Percentiles rank a stretch among this genome's conserved stretches.
These are phyloP conservation scores for Dorcus hopei DNA, from an alignment of 2,888 invertebrate genomes.

Conservation along the genomic window DNA sequence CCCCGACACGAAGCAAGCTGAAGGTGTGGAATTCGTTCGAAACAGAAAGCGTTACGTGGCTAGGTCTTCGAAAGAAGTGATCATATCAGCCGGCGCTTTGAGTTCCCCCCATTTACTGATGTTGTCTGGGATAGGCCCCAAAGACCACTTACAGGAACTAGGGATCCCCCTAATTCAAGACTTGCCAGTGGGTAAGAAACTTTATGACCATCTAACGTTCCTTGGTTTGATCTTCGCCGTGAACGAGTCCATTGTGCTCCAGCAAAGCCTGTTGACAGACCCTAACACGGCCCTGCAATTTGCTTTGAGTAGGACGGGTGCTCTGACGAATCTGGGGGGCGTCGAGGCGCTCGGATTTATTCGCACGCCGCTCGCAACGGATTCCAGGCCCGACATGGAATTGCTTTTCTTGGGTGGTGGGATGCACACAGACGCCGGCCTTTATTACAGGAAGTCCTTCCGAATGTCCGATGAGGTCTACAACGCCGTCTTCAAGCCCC, in stretches of 20 bases:
- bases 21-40: conserved; percentile 48
- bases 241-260: conserved; percentile 46
- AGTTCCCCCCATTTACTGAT: conserved; percentile 75
- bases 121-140: conserved; percentile 66
- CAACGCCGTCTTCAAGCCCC: conserved; percentile 54
- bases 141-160: conserved; percentile 55
- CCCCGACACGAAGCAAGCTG: conserved; percentile 43
- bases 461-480: conserved; percentile 58
- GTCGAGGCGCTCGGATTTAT: conserved; percentile 61
- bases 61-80: conserved; percentile 53
- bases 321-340: conserved; percentile 57
- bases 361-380: conserved; percentile 4
- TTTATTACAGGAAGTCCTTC: conserved; percentile 47
- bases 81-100: conserved; percentile 66
- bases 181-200: conserved; percentile 63
- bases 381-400: conserved; percentile 58
- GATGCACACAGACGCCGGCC: conserved; percentile 52
- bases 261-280: conserved; percentile 10
- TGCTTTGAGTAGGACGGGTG: conserved; percentile 50
- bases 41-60: conserved; percentile 24
- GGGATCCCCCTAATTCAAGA: conserved; percentile 61
- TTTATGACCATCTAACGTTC: conserved; percentile 67
- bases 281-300: conserved; percentile 42
- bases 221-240: conserved; percentile 56
- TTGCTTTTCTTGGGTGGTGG: conserved; percentile 58